phyloP scores from a whole-genome alignment of 2,113 vertebrate species.

The Oceanites oceanicus region DNA sequence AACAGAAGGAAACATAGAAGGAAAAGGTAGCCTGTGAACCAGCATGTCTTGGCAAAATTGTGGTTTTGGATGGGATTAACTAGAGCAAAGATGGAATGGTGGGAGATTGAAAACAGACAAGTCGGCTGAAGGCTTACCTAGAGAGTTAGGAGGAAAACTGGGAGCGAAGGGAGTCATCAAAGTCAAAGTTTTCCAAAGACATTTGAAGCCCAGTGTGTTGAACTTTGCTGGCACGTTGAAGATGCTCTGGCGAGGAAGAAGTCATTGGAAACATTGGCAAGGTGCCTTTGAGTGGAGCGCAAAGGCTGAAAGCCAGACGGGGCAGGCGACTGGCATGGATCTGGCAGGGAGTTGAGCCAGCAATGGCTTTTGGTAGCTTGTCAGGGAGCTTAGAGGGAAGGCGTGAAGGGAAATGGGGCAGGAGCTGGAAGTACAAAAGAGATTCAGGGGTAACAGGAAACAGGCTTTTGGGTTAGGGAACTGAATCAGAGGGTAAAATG shows the following conservation, averaged over 20 bases:
- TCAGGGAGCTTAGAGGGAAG: background rate
- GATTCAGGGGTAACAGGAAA: background rate
- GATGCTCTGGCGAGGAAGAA: background rate
- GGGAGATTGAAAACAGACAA: background rate
- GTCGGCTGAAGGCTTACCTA: background rate
- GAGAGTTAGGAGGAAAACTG: background rate
- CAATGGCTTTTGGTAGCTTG: accelerated
- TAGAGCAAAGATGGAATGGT: background rate
- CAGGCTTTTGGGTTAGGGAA: background rate
- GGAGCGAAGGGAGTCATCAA: background rate
- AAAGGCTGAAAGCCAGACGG: background rate
- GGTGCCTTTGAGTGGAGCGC: background rate
- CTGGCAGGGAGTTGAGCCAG: background rate
- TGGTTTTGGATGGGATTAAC: background rate
- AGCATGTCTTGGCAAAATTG: background rate
- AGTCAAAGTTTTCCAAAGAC: background rate
- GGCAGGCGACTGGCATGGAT: accelerated
- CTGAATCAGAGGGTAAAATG: background rate
- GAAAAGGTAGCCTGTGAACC: background rate
- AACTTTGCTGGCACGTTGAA: background rate
- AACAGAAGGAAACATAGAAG: background rate
- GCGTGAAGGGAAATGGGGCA: background rate
- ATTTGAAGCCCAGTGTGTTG: background rate
- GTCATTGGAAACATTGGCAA: background rate
- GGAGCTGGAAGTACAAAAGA: background rate